Evolutionary conservation across 2,797 vertebrate species (phyloP).

Genomic region (Ambastaia sidthimunki): DNA sequence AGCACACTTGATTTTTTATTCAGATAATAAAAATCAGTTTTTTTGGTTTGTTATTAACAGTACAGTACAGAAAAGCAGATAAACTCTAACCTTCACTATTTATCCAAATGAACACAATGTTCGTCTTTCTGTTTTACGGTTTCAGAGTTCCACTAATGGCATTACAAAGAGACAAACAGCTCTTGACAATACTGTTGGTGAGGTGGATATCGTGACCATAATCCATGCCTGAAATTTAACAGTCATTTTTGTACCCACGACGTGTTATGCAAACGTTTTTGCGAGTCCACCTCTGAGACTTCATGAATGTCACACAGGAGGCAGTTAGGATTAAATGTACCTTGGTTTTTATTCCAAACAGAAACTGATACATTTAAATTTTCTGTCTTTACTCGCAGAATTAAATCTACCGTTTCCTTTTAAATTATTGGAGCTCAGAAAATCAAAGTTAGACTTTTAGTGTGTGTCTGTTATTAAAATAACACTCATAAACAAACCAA

Average conservation of each 20-base stretch:
- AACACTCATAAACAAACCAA: too few relatives aligned
- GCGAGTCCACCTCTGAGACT: conserved; percentile 7
- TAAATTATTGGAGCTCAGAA: too few relatives aligned
- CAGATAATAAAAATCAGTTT: neutral
- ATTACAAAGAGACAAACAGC: conserved; percentile 22
- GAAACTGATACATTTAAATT: neutral
- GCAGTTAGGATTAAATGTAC: neutral
- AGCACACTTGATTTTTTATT: neutral
- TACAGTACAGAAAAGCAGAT: neutral
- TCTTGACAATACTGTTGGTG: conserved; percentile 5
- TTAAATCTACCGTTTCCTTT: neutral
- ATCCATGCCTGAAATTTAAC: neutral
- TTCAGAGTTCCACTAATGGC: too few relatives aligned
- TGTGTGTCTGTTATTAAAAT: too few relatives aligned
- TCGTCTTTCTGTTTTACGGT: too few relatives aligned
- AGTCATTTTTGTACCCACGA: neutral
- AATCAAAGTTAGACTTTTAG: too few relatives aligned
- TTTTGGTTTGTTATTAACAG: neutral
- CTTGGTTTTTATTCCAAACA: neutral
- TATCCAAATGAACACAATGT: conserved; percentile 8
- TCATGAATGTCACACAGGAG: neutral
- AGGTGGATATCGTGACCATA: conserved; percentile 8
- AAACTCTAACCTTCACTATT: neutral
- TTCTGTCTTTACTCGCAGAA: neutral
- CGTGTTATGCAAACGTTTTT: conserved; percentile 9